Evolutionary conservation across 2,888 invertebrate genomes (phyloP), one percentile per base, ranked within the genome.

Genomic region (Tanaodytes sp.): DNA sequence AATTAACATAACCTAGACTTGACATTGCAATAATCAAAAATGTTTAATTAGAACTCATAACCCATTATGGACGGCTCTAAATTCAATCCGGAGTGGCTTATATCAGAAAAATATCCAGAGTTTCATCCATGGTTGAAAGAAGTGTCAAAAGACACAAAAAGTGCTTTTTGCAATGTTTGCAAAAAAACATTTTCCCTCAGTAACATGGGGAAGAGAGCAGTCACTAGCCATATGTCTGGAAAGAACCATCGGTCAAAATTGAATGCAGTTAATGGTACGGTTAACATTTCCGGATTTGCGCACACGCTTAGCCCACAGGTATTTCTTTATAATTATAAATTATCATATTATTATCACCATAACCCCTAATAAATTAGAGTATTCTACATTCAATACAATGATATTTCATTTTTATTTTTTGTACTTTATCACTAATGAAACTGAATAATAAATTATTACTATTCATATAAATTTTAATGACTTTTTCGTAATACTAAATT

Each of bases 121-220:
- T 57, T 33, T 27, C 27, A 43, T 9, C 39, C 57, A 2, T 57
- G 57, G 57, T 23, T 57, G 12, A 27, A 46, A 18, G 18, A 57
- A 57, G 39, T 39, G 11, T 9, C 36, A 9, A 30, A 14, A 9
- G 23, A 57, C 23, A 19, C 39, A 11, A 16, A 37, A 43, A 31
- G 23, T 43, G 57, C 57, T 30, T 46, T 33, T 18, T 57, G 57
- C 27, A 37, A 37, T 12, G 43, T 39, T 8, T 57, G 57, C 27
- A 0, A 33, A 20, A 46, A 46, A 19, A 46, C n/a, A 3, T n/a
- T 46, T 31, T 20, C 46, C 11, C 18, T 46, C 3, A 46, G 46
- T 18, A 46, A 46, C 31, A 46, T 46, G 46, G 33, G 46, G 3
- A 46, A 46, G 33, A 46, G 46, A 8, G 46, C 46, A 20, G 19